Conservation (phyloP, 2,888 invertebrate species). For the Aleiodes alternator region DNA sequence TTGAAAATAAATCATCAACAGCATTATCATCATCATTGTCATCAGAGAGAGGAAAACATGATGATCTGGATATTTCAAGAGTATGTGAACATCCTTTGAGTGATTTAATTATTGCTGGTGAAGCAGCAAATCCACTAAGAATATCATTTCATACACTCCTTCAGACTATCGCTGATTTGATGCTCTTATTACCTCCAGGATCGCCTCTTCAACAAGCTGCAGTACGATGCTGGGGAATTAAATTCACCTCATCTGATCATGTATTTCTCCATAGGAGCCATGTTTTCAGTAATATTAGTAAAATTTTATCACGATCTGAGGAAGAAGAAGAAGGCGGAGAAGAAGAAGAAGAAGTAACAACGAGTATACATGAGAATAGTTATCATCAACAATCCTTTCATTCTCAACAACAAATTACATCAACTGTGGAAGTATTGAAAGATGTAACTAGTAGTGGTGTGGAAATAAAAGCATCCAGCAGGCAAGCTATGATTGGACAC, state of each 20-base stretch:
- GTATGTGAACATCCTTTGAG: slow-evolving; percentile 87
- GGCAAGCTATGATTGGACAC: slow-evolving; percentile 95
- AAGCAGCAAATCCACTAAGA: slow-evolving; percentile 81
- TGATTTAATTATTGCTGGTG: slow-evolving; percentile 87
- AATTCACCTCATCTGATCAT: slow-evolving; percentile 92
- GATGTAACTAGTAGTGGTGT: slow-evolving; percentile 85
- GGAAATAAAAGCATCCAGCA: slow-evolving; percentile 92
- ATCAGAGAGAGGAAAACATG: slow-evolving; percentile 65
- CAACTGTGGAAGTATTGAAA: slow-evolving; percentile 81
- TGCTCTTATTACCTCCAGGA: slow-evolving; percentile 90
- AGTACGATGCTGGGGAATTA: slow-evolving; percentile 94
- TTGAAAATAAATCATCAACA: slow-evolving; percentile 75
- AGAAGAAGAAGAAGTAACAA: slow-evolving; percentile 76
- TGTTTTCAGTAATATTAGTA: slow-evolving; percentile 97
- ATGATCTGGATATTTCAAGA: slow-evolving; percentile 76
- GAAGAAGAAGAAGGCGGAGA: slow-evolving; percentile 84
- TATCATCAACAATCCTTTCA: slow-evolving; percentile 74
- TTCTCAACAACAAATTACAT: slow-evolving; percentile 73
- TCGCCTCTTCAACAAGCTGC: slow-evolving; percentile 94
- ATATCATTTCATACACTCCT: slow-evolving; percentile 90
- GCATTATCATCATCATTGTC: slow-evolving; percentile 48
- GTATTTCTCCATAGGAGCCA: slow-evolving; percentile 93
- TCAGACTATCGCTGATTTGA: slow-evolving; percentile 94
- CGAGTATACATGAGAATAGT: slow-evolving; percentile 78
- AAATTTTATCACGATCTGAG: slow-evolving; percentile 94